Evolutionary conservation across 2,113 vertebrate genomes (phyloP).

Genomic region (Pseudopipra pipra): DNA sequence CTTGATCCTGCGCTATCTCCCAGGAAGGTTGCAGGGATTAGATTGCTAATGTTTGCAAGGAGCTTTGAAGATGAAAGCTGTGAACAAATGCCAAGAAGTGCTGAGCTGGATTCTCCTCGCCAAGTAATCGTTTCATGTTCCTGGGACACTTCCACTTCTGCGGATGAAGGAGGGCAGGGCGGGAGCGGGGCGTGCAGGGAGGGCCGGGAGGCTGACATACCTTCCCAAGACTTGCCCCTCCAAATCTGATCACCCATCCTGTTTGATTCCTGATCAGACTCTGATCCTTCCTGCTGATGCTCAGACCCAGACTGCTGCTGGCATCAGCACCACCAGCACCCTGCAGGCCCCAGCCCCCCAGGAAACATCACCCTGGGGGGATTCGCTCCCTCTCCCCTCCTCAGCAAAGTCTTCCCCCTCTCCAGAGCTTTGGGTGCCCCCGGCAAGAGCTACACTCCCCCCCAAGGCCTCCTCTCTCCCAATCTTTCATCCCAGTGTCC

Average conservation of each 20-base stretch:
- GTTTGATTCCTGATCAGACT: neutral
- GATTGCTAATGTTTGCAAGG: slow-evolving; percentile 45
- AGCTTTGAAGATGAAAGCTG: slow-evolving; percentile 70
- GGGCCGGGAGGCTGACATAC: neutral
- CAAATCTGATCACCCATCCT: neutral
- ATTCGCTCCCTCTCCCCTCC: neutral
- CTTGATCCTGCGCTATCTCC: slow-evolving; percentile 62
- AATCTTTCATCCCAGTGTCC: rapidly evolving
- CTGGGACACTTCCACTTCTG: slow-evolving; percentile 54
- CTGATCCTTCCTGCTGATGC: neutral
- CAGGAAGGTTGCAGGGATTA: slow-evolving; percentile 62
- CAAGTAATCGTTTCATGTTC: slow-evolving; percentile 65
- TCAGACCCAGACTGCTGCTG: neutral
- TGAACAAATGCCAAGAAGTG: slow-evolving; percentile 64
- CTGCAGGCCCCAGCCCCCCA: neutral
- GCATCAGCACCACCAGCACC: neutral
- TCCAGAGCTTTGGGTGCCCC: neutral
- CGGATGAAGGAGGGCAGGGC: slow-evolving; percentile 21
- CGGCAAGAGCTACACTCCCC: rapidly evolving
- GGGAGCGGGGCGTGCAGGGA: neutral
- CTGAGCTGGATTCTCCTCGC: slow-evolving; percentile 63
- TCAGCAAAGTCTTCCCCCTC: neutral
- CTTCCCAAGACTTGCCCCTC: slow-evolving; percentile 35
- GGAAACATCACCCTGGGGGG: neutral
- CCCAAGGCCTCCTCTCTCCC: rapidly evolving